Evolutionary conservation across 2,888 invertebrate species (phyloP).

Genomic region (Poecilobothrus nobilitatus): DNA sequence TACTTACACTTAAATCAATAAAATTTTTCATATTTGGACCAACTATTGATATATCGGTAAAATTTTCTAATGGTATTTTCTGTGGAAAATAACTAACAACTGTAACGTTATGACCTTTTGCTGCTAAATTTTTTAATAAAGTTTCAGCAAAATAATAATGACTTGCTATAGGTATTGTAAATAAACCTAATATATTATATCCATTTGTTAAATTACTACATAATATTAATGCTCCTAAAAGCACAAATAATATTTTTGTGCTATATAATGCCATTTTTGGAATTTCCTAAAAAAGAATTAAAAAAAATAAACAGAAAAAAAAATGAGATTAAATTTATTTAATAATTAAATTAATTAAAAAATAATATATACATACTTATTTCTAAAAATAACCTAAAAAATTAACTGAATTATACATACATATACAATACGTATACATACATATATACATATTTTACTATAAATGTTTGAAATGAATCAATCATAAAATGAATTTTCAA

Average conservation of each 20-base stretch:
- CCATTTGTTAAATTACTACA: slow-evolving; percentile 17
- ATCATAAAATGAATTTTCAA: no score
- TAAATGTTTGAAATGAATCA: no score
- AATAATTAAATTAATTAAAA: no score
- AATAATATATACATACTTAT: no score
- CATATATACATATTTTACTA: no score
- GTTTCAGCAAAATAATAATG: slow-evolving; percentile 43
- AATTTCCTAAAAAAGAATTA: no score
- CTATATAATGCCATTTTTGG: not conserved
- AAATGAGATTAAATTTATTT: no score
- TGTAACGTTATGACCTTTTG: slow-evolving; percentile 42
- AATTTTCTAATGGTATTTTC: slow-evolving; percentile 31
- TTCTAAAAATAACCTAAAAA: no score
- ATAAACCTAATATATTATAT: slow-evolving; percentile 36
- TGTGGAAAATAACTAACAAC: slow-evolving; percentile 44
- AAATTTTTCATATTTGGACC: slow-evolving; percentile 32
- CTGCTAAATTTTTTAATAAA: slow-evolving; percentile 39
- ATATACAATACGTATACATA: no score
- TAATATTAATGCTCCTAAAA: not conserved
- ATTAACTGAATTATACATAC: no score
- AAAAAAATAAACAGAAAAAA: no score
- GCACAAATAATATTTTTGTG: not conserved
- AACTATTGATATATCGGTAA: slow-evolving; percentile 32
- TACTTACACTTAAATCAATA: slow-evolving; percentile 31
- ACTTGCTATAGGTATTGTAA: slow-evolving; percentile 42